phyloP scores from a whole-genome alignment of 2,797 vertebrate genomes.

The Choloepus didactylus region DNA sequence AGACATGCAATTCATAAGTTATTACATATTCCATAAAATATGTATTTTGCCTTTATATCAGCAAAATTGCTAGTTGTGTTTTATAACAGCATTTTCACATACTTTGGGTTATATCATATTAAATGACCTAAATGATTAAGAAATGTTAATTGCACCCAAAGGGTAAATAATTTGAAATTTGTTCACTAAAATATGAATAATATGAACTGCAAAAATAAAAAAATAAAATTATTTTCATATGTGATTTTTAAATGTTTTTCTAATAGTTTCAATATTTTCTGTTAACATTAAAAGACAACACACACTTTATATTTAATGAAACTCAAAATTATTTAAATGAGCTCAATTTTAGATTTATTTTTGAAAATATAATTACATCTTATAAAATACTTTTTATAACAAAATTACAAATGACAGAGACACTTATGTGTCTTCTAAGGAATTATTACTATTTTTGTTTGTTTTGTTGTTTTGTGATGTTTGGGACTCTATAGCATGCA shows the following conservation, averaged over 20 bases:
- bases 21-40: not conserved
- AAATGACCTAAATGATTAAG: constrained; percentile 1
- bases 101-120: not conserved
- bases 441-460: not conserved
- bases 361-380: constrained; percentile 1
- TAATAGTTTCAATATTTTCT: constrained; percentile 40
- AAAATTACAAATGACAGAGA: not conserved
- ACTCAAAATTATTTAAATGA: constrained; percentile 8
- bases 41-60: not conserved
- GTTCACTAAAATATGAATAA: not conserved
- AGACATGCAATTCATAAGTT: not conserved
- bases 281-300: not conserved
- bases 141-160: not conserved
- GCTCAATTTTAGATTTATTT: not conserved
- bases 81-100: constrained; percentile 22
- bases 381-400: not conserved
- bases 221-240: constrained; percentile 19
- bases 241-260: constrained; percentile 36
- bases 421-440: not conserved
- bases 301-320: not conserved
- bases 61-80: not conserved
- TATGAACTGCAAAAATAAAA: not conserved
- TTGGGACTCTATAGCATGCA: not conserved
- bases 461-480: not conserved
- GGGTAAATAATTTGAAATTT: not conserved